Conservation (phyloP, 2,113 vertebrate genomes). For the Tringa solitaria region DNA sequence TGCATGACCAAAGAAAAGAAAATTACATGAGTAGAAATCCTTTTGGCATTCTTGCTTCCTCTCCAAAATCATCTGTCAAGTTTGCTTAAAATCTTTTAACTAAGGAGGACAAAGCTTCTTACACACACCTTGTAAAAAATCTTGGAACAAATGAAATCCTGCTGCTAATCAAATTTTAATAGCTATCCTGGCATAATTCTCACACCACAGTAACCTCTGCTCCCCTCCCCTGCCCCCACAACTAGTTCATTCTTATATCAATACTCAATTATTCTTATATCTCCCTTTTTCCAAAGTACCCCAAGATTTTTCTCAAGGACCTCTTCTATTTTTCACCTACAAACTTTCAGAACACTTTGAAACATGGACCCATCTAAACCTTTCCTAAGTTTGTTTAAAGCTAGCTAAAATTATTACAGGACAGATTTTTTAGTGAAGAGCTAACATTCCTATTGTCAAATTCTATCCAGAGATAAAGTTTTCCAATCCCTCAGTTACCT, state of each 20-base stretch:
- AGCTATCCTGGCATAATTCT: neutral
- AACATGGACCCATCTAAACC: neutral
- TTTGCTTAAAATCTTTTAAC: neutral
- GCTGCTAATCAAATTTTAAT: neutral
- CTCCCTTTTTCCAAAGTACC: neutral
- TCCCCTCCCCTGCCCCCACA: rapidly evolving
- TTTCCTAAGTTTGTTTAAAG: neutral
- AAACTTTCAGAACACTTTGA: neutral
- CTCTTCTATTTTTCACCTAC: neutral
- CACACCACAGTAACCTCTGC: neutral
- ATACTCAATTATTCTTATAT: neutral
- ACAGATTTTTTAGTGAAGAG: neutral
- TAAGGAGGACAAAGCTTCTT: neutral
- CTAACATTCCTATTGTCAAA: neutral
- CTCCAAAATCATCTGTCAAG: rapidly evolving
- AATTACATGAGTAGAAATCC: neutral
- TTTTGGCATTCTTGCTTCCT: neutral
- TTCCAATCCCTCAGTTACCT: constrained; percentile 73
- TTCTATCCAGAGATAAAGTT: neutral
- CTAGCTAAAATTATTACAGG: neutral
- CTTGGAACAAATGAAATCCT: neutral
- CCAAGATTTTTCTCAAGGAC: neutral
- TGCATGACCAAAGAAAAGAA: neutral
- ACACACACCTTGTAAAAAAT: neutral
- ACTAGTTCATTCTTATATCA: neutral